Evolutionary conservation across 2,888 invertebrate genomes (phyloP).

Genomic region (Leucophenga montana): DNA sequence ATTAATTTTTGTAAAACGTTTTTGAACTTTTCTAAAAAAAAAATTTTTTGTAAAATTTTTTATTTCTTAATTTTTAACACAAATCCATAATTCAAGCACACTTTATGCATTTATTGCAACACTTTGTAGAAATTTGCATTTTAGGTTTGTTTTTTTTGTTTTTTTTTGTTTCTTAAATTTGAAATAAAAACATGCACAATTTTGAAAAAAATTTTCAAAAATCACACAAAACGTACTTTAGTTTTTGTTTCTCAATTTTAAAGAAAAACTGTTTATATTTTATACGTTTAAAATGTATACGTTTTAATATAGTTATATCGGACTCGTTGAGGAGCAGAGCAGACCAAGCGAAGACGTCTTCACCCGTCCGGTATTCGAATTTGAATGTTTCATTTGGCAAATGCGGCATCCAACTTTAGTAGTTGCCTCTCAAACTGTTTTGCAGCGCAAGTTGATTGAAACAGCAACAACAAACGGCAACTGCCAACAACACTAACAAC

Average conservation of each 20-base stretch:
- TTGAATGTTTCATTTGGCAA: slow-evolving; percentile 73
- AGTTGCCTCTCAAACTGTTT: slow-evolving; percentile 53
- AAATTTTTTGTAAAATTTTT: slow-evolving; percentile 25
- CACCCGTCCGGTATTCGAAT: slow-evolving; percentile 73
- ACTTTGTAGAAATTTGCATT: slow-evolving; percentile 11
- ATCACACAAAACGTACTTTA: slow-evolving; percentile 33
- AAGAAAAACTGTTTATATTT: slow-evolving; percentile 28
- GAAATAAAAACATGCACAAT: not conserved
- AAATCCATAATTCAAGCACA: not conserved
- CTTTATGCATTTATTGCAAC: slow-evolving; percentile 15
- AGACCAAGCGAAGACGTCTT: slow-evolving; percentile 70
- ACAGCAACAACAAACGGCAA: slow-evolving; percentile 34
- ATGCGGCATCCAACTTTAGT: slow-evolving; percentile 72
- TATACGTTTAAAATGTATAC: not conserved
- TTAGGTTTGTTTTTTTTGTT: too few species aligned
- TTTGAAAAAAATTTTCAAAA: slow-evolving; percentile 5
- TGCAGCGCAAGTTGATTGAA: slow-evolving; percentile 38
- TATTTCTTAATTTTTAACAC: slow-evolving; percentile 17
- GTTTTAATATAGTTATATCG: slow-evolving; percentile 3
- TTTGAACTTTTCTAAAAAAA: not conserved
- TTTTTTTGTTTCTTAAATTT: not conserved
- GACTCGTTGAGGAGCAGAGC: slow-evolving; percentile 46
- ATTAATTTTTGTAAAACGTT: not conserved
- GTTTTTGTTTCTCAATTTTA: slow-evolving; percentile 8
- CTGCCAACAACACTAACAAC: slow-evolving; percentile 37